These are phyloP conservation scores for Melanotaenia boesemani DNA, from an alignment of 2,797 vertebrate genomes.

Conservation along the genomic window DNA sequence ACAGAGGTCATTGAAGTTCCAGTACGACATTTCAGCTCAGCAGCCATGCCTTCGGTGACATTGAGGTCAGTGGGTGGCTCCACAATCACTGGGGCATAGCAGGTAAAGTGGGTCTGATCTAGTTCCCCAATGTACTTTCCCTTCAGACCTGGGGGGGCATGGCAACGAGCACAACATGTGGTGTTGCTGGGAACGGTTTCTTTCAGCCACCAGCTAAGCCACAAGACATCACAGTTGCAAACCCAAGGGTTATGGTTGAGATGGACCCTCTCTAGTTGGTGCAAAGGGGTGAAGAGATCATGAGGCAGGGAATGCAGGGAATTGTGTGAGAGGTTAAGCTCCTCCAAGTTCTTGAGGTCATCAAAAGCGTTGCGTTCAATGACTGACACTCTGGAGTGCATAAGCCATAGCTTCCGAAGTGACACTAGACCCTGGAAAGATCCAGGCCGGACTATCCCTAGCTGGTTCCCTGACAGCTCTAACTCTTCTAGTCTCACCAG, in stretches of 20 bases:
- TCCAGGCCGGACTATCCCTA: constrained; percentile 91
- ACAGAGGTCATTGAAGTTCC: constrained; percentile 98
- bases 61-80: constrained; percentile 97
- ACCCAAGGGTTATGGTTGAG: constrained; percentile 98
- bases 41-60: constrained; percentile 97
- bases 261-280: constrained; percentile 94
- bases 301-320: constrained; percentile 95
- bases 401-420: constrained; percentile 94
- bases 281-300: constrained; percentile 95
- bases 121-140: constrained; percentile 94
- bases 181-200: constrained; percentile 97
- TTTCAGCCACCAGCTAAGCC: constrained; percentile 98
- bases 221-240: constrained; percentile 96
- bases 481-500: constrained; percentile 92
- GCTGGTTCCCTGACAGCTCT: constrained; percentile 93
- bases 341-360: constrained; percentile 95
- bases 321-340: constrained; percentile 97
- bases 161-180: constrained; percentile 96
- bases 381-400: constrained; percentile 93
- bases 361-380: constrained; percentile 98
- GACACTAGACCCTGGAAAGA: constrained; percentile 95
- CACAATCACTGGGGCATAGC: constrained; percentile 96
- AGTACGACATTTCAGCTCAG: constrained; percentile 95
- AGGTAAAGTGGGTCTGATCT: constrained; percentile 95
- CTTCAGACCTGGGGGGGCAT: constrained; percentile 91